Evolutionary conservation across 1,140 invertebrate species (phyloP).

Genomic region (Drosophila pruinosa): DNA sequence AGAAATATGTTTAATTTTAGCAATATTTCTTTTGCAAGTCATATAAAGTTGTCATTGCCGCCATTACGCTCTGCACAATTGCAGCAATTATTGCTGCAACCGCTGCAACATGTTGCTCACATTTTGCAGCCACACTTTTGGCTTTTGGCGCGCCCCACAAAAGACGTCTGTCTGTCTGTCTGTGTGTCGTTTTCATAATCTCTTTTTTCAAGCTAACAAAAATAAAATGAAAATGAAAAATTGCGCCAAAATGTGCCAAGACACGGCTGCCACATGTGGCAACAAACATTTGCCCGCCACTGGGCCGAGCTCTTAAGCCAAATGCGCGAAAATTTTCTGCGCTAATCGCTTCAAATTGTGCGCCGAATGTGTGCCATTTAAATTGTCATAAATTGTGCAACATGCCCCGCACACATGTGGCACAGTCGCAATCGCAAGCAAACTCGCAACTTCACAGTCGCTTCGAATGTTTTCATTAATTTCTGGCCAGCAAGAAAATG

Average conservation of each 20-base stretch:
- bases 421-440: background rate
- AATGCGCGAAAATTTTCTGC: constrained; percentile 70
- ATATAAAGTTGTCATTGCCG: constrained; percentile 61
- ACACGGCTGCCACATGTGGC: constrained; percentile 45
- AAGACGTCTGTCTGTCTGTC: no score
- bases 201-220: constrained; percentile 22
- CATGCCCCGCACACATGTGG: constrained; percentile 40
- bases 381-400: constrained; percentile 80
- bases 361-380: constrained; percentile 76
- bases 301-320: constrained; percentile 55
- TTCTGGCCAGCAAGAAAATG: constrained; percentile 52
- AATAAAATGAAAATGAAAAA: constrained; percentile 57
- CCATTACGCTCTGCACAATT: constrained; percentile 21
- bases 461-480: constrained; percentile 71
- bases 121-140: constrained; percentile 18
- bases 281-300: constrained; percentile 11
- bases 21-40: constrained; percentile 32
- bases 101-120: constrained; percentile 37
- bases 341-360: constrained; percentile 77
- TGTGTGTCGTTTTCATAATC: constrained; percentile 60
- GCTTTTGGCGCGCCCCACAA: constrained; percentile 32
- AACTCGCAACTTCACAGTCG: background rate
- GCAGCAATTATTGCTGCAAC: constrained; percentile 44
- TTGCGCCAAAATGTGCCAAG: constrained; percentile 32
- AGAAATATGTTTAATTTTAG: constrained; percentile 31